phyloP scores from a whole-genome alignment of 2,888 invertebrate genomes.

The Operophtera brumata region DNA sequence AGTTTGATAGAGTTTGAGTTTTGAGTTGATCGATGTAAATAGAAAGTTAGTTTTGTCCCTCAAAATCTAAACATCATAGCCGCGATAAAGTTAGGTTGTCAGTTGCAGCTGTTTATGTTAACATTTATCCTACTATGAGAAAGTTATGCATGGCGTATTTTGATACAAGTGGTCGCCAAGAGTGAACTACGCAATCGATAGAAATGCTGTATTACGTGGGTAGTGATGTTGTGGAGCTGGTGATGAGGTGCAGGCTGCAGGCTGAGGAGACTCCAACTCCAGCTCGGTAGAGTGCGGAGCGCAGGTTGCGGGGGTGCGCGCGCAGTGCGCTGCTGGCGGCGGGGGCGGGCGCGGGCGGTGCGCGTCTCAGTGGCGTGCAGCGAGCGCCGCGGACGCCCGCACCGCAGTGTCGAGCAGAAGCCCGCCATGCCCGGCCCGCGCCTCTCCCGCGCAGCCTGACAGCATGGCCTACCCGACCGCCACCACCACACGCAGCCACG shows the following conservation, averaged over 20 bases:
- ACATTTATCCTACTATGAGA: not conserved
- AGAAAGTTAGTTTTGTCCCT: constrained; percentile 12
- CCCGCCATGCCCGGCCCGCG: constrained; percentile 81
- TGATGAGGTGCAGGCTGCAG: constrained; percentile 29
- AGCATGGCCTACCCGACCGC: constrained; percentile 79
- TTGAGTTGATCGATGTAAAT: constrained; percentile 45
- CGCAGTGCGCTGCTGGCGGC: constrained; percentile 47
- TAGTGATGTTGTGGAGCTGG: constrained; percentile 24
- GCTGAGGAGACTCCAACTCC: not conserved
- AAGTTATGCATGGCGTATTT: not conserved
- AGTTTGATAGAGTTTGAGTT: constrained; percentile 31
- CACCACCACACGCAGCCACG: constrained; percentile 80
- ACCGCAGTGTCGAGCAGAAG: constrained; percentile 78
- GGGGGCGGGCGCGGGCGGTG: constrained; percentile 64
- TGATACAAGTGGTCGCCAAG: not conserved
- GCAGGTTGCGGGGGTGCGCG: constrained; percentile 62
- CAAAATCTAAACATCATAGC: constrained; percentile 1
- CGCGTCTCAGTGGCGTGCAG: constrained; percentile 78
- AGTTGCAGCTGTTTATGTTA: constrained; percentile 33
- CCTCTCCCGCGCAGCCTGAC: constrained; percentile 79
- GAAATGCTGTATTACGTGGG: constrained; percentile 54
- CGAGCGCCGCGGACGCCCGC: constrained; percentile 80
- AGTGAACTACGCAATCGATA: not conserved
- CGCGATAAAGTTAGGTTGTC: constrained; percentile 7
- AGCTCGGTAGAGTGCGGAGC: constrained; percentile 40